These are phyloP conservation scores for Patiria miniata DNA, from an alignment of 35 echinoderm and acorn worm species.

Conservation along the genomic window DNA sequence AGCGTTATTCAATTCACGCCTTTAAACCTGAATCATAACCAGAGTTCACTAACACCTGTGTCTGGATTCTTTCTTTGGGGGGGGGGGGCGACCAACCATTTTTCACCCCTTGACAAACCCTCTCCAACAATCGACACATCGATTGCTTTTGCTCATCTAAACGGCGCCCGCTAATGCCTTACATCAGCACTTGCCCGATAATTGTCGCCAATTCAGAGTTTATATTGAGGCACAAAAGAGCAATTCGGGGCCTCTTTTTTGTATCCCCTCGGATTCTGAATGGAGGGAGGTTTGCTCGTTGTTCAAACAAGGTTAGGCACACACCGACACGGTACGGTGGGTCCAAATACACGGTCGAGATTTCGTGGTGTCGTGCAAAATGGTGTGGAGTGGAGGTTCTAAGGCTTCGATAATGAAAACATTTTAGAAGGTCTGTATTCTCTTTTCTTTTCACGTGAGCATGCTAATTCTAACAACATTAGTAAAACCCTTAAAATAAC, in stretches of 20 bases:
- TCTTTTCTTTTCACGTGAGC: no score
- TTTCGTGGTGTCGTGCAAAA: no score
- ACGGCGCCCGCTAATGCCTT: neutral
- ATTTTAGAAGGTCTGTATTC: no score
- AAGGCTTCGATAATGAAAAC: no score
- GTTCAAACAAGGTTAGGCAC: constrained; percentile 30
- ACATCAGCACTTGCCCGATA: constrained; percentile 19
- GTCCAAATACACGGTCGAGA: neutral
- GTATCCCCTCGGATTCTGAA: neutral
- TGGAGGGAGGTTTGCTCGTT: neutral
- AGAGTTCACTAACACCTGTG: constrained; percentile 1
- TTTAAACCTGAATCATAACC: no score
- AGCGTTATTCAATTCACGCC: no score
- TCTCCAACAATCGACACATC: no score
- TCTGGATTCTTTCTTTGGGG: neutral
- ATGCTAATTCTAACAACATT: no score
- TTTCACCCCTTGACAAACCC: neutral
- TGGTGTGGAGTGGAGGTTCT: no score
- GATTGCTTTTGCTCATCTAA: no score
- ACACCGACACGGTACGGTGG: constrained; percentile 2
- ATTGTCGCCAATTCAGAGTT: neutral
- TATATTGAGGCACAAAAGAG: constrained; percentile 19
- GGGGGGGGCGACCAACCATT: neutral
- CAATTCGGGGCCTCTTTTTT: neutral
- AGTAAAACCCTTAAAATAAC: no score